A percentile compares a stretch with the other conserved stretches of the same genome.
These are phyloP conservation scores for Oscheius sp. DNA, from an alignment of 2,888 invertebrate genomes.

Conservation along the genomic window DNA sequence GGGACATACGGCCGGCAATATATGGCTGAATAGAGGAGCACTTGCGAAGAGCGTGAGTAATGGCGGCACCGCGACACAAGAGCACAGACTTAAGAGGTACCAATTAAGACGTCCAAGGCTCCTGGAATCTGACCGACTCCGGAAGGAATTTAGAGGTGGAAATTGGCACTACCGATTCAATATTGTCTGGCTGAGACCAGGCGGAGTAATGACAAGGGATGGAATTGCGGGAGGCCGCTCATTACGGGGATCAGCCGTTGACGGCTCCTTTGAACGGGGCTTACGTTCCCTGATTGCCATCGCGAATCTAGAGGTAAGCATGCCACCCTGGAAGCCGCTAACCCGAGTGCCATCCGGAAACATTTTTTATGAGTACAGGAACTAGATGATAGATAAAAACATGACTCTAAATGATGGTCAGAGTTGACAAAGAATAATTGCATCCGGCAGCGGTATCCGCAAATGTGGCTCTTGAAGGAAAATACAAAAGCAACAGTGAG, in stretches of 20 bases:
- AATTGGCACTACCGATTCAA: constrained; percentile 6
- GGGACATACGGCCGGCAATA: constrained; percentile 23
- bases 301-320: constrained; percentile 12
- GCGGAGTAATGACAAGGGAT: constrained; percentile 25
- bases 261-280: constrained; percentile 28
- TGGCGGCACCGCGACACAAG: constrained; percentile 30
- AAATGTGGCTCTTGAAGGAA: constrained; percentile 15
- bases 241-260: constrained; percentile 27
- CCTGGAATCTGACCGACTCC: constrained; percentile 4
- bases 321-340: too few relatives aligned
- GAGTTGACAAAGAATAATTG: constrained; percentile 10
- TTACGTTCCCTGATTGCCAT: constrained; percentile 24
- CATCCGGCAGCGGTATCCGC: constrained; percentile 22
- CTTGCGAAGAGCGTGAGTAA: constrained; percentile 29
- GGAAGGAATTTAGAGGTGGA: neutral
- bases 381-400: constrained; percentile 16
- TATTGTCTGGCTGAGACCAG: neutral
- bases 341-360: too few relatives aligned
- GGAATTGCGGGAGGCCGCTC: constrained; percentile 30
- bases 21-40: constrained; percentile 28
- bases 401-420: neutral
- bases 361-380: too few relatives aligned
- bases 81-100: constrained; percentile 24
- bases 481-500: constrained; percentile 27
- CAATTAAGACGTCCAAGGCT: constrained; percentile 17